phyloP scores from a whole-genome alignment of 2,888 invertebrate species.

The Erpobdella octoculata region DNA sequence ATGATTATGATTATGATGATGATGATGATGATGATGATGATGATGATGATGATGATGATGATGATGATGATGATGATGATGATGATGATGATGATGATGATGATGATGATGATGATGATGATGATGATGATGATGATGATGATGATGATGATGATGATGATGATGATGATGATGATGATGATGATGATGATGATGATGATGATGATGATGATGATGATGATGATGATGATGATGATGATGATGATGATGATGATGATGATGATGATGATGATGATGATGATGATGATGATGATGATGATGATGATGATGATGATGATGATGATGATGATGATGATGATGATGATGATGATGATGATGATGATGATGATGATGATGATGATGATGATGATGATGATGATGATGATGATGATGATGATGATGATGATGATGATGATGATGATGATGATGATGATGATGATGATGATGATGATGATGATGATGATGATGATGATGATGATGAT shows the following conservation, averaged over 20 bases:
- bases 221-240: conserved; percentile 24
- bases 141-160: not conserved
- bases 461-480: conserved; percentile 31
- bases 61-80: conserved; percentile 22
- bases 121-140: conserved; percentile 13
- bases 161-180: conserved; percentile 13
- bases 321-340: conserved; percentile 33
- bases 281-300: conserved; percentile 27
- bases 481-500: conserved; percentile 31
- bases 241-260: conserved; percentile 27
- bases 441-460: conserved; percentile 33
- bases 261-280: conserved; percentile 26
- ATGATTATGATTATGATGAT: too few species aligned
- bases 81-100: conserved; percentile 15
- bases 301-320: conserved; percentile 26
- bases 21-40: too few species aligned
- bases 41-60: conserved; percentile 3
- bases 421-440: conserved; percentile 34
- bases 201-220: conserved; percentile 23
- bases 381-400: conserved; percentile 33
- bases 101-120: conserved; percentile 18
- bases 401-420: conserved; percentile 34
- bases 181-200: conserved; percentile 25
- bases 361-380: conserved; percentile 33
- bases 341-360: conserved; percentile 32